Base-by-base conservation (phyloP, 2,888 invertebrate species). In the Pyrrhia umbra region DNA sequence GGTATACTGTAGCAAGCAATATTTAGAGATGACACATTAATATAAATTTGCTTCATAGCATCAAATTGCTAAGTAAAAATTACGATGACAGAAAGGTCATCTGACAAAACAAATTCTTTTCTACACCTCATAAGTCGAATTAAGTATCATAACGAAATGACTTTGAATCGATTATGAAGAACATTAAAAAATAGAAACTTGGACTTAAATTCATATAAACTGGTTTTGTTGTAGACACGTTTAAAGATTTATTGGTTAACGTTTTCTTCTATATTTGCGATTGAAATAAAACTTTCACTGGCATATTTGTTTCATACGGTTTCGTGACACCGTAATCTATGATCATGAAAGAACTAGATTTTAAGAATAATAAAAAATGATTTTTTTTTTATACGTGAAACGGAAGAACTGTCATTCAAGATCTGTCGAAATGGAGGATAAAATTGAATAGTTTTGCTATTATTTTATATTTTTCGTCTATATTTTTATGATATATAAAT, bases 211-310 rank as follows among this genome's bases (percentile, higher is more conserved):
- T n/a, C n/a, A 30, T 45, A 30, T 40, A 54, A 75, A 75, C 75
- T 46, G 62, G 79, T 76, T 78, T 68, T 43, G 34, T 47, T 65
- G 39, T 43, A 57, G 59, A 61, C 52, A 58, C 57, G 56, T 47
- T 74, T 43, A 37, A 59, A 79, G 58, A 75, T 67, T 62, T 67
- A 79, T 62, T 52, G 55, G 20, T 34, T n/a, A 51, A 54, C 51
- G 40, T 56, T 67, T 70, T 67, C 54, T 20, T 56, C 55, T 40
- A 52, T 37, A 63, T 55, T 51, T 59, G 42, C 39, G 30, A 79
- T 75, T 67, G 54, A 67, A 79, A 58, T 54, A 45, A 75, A 39
- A 77, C 76, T 77, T 77, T 77, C 79, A 64, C 76, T 75, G 54
- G 18, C 43, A 42, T 43, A 46, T 58, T 62, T 34, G 40, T 16